Evolutionary conservation across 2,113 vertebrate genomes (phyloP).

Genomic region (Euleptes europaea): DNA sequence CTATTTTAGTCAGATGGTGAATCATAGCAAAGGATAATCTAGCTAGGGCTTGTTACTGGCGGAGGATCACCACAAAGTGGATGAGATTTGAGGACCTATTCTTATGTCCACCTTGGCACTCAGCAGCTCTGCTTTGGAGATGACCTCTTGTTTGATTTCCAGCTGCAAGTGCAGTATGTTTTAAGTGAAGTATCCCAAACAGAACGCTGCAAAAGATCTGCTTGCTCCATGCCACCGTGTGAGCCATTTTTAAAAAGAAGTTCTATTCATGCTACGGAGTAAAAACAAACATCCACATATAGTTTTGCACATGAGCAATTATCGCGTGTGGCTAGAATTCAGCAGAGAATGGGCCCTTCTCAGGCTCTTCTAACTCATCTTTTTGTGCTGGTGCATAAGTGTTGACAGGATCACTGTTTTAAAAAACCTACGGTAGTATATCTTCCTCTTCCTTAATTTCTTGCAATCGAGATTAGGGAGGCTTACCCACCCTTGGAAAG

Average conservation of each 20-base stretch:
- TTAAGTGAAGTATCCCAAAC: too few species aligned
- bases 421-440: not conserved
- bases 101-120: not conserved
- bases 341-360: too few species aligned
- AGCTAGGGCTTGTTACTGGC: not conserved
- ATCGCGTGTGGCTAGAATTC: not conserved
- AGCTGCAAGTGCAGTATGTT: not conserved
- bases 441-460: not conserved
- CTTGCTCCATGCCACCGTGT: not conserved
- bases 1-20: slow-evolving; percentile 1
- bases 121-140: not conserved
- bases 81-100: not conserved
- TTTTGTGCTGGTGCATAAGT: not conserved
- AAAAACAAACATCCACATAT: not conserved
- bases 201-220: not conserved
- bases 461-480: not conserved
- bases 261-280: not conserved
- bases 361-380: not conserved
- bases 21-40: slow-evolving; percentile 9
- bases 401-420: too few species aligned
- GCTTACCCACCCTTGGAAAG: not conserved
- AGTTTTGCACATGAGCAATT: not conserved
- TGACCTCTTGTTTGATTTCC: not conserved
- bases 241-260: not conserved
- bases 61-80: not conserved